A percentile compares a stretch with the other conserved stretches of the same genome.
Conservation (phyloP, 2,888 invertebrate genomes). For the Therioaphis trifolii region DNA sequence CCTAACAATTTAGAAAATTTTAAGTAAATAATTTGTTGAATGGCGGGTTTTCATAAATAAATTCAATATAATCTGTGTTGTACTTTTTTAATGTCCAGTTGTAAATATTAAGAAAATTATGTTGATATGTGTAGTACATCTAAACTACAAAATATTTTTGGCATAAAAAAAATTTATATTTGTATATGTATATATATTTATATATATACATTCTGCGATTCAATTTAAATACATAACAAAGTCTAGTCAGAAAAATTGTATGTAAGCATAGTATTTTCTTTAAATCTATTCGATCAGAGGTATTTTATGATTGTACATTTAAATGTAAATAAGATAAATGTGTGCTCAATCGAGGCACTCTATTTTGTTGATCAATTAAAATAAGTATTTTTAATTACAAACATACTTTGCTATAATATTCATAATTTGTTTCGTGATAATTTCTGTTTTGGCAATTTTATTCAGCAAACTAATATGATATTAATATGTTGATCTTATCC, state of each 20-base stretch:
- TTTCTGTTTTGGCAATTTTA: conserved; percentile 29
- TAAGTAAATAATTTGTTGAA: conserved; percentile 29
- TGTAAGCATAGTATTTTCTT: conserved; percentile 17
- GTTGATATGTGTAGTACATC: conserved; percentile 11
- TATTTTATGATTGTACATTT: conserved; percentile 52
- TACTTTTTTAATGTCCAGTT: conserved; percentile 53
- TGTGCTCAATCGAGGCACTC: conserved; percentile 25
- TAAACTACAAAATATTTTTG: conserved; percentile 14
- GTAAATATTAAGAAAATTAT: conserved; percentile 48
- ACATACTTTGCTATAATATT: conserved; percentile 21
- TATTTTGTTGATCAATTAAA: conserved; percentile 56
- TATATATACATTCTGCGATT: neutral
- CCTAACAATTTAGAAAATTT: conserved; percentile 43
- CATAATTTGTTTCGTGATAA: conserved; percentile 5
- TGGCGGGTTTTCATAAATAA: conserved; percentile 37
- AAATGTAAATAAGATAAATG: conserved; percentile 52
- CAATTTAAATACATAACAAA: neutral
- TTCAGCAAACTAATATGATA: neutral
- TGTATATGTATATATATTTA: too few relatives aligned
- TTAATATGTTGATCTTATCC: neutral
- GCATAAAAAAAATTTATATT: neutral
- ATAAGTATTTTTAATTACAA: conserved; percentile 48
- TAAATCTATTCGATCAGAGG: conserved; percentile 36
- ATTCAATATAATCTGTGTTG: conserved; percentile 14
- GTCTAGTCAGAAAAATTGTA: conserved; percentile 44